Conservation (phyloP, 2,888 invertebrate species). For the Pheosia tremula region DNA sequence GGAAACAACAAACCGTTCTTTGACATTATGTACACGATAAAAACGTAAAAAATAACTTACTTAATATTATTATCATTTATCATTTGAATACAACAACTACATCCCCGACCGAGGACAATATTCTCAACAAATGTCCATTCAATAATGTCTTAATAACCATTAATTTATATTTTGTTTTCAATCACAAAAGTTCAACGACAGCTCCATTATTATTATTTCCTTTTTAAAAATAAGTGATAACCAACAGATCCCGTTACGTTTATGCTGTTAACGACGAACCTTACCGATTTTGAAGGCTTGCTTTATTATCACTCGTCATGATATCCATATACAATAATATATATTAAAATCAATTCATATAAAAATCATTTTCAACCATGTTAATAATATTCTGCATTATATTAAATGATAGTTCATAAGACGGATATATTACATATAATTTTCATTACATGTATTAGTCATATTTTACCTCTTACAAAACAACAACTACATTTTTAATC, state of each 20-base stretch:
- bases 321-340: constrained; percentile 71
- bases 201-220: constrained; percentile 60
- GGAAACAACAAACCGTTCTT: constrained; percentile 76
- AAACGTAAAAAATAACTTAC: constrained; percentile 85
- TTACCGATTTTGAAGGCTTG: constrained; percentile 50
- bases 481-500: constrained; percentile 80
- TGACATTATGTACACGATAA: constrained; percentile 82
- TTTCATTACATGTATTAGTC: constrained; percentile 77
- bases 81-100: constrained; percentile 84
- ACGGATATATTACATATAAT: constrained; percentile 82
- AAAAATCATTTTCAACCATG: constrained; percentile 79
- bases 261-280: constrained; percentile 54
- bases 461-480: constrained; percentile 81
- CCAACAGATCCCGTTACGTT: constrained; percentile 69
- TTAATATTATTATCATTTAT: constrained; percentile 83
- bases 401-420: constrained; percentile 77
- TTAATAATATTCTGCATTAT: constrained; percentile 54
- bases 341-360: constrained; percentile 79
- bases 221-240: constrained; percentile 67
- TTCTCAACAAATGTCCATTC: constrained; percentile 81
- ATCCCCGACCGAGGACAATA: constrained; percentile 78
- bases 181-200: constrained; percentile 85
- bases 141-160: constrained; percentile 83
- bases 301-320: constrained; percentile 60
- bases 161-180: constrained; percentile 69